phyloP scores from a whole-genome alignment of 2,888 invertebrate species.

The Limnephilus auricula region DNA sequence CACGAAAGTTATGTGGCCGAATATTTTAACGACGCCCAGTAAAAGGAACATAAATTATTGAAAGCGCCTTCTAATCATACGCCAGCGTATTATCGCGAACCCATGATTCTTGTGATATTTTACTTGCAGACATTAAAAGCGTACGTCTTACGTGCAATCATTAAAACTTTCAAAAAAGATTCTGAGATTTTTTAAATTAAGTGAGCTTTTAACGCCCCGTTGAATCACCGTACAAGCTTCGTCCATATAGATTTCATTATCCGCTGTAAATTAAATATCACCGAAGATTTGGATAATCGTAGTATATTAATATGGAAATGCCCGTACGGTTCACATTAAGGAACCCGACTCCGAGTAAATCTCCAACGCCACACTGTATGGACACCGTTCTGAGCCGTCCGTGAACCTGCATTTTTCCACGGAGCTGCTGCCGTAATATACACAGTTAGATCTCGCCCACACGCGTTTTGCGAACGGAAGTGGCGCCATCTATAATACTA shows the following conservation, averaged over 20 bases:
- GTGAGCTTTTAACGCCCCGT: not conserved
- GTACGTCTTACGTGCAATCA: not conserved
- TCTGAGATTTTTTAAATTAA: not conserved
- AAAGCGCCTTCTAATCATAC: slow-evolving; percentile 3
- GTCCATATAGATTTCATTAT: not conserved
- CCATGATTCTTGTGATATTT: slow-evolving; percentile 1
- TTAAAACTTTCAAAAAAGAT: slow-evolving; percentile 7
- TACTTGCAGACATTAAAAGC: not conserved
- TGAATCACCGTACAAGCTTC: not conserved
- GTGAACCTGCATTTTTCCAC: no score
- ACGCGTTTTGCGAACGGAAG: no score
- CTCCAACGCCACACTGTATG: no score
- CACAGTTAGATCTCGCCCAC: no score
- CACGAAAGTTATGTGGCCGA: not conserved
- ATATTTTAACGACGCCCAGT: slow-evolving; percentile 18
- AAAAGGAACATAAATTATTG: slow-evolving; percentile 4
- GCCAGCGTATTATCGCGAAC: not conserved
- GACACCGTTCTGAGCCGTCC: no score
- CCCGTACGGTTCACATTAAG: no score
- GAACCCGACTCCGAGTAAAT: no score
- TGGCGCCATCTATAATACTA: no score
- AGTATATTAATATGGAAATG: no score
- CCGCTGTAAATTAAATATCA: not conserved
- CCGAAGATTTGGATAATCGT: not conserved
- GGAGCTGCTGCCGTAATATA: no score